These are phyloP conservation scores for Lepilemur septentrionalis DNA, from an alignment of 2,797 vertebrate genomes.

Conservation along the genomic window DNA sequence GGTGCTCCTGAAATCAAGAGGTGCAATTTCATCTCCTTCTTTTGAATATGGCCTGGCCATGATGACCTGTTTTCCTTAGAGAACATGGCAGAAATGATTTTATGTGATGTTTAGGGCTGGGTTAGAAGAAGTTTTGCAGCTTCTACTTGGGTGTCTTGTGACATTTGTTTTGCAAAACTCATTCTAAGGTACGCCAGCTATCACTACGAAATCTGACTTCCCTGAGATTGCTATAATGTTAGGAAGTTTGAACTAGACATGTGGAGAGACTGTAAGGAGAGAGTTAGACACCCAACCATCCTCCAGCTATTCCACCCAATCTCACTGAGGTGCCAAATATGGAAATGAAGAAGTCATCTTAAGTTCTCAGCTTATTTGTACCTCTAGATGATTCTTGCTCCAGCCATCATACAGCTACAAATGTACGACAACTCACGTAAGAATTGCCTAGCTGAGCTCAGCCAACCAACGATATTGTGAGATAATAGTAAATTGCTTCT, in stretches of 20 bases:
- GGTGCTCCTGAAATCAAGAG: background rate
- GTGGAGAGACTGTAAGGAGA: background rate
- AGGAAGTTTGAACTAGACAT: background rate
- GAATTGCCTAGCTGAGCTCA: background rate
- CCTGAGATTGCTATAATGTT: background rate
- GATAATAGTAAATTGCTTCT: background rate
- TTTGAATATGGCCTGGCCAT: background rate
- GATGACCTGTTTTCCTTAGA: background rate
- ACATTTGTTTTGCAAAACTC: background rate
- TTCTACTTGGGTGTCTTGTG: background rate
- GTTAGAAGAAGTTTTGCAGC: background rate
- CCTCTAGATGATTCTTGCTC: background rate
- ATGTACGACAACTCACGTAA: background rate
- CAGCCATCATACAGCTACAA: background rate
- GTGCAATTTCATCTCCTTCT: background rate
- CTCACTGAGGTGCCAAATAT: background rate
- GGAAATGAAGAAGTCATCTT: background rate
- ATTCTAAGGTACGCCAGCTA: background rate
- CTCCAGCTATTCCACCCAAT: background rate
- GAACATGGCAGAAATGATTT: background rate
- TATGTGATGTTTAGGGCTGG: background rate
- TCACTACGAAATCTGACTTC: background rate
- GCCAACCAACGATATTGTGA: background rate
- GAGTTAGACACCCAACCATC: background rate
- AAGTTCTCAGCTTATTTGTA: background rate